phyloP scores from a whole-genome alignment of 2,888 invertebrate genomes.

The Drosophila birchii region DNA sequence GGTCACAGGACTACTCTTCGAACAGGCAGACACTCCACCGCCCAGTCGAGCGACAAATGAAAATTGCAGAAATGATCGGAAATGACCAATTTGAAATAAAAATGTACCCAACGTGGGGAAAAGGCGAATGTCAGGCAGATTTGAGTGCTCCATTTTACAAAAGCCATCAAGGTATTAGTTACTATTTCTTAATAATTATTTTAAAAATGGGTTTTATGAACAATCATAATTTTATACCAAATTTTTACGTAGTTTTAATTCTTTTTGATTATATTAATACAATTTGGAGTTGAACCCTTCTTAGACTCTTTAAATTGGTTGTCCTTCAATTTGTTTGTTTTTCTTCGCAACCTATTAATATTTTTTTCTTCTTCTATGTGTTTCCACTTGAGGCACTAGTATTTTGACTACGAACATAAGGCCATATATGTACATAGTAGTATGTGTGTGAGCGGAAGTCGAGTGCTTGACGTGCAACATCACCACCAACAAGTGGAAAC shows the following conservation, averaged over 20 bases:
- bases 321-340: too few relatives aligned
- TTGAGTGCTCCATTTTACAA: not conserved
- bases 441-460: constrained; percentile 51
- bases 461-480: constrained; percentile 59
- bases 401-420: not conserved
- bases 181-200: not conserved
- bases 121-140: constrained; percentile 6
- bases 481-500: constrained; percentile 19
- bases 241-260: not conserved
- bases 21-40: constrained; percentile 26
- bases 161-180: not conserved
- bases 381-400: not conserved
- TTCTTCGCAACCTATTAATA: too few relatives aligned
- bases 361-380: not conserved
- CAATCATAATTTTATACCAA: not conserved
- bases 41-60: constrained; percentile 70
- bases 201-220: not conserved
- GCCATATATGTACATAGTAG: not conserved
- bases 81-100: constrained; percentile 82
- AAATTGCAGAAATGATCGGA: constrained; percentile 76
- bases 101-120: constrained; percentile 53
- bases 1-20: constrained; percentile 12
- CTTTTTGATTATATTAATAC: not conserved
- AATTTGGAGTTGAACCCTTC: not conserved
- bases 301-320: not conserved